Base-by-base conservation (phyloP, 2,888 invertebrate genomes). In the Erannis defoliaria region DNA sequence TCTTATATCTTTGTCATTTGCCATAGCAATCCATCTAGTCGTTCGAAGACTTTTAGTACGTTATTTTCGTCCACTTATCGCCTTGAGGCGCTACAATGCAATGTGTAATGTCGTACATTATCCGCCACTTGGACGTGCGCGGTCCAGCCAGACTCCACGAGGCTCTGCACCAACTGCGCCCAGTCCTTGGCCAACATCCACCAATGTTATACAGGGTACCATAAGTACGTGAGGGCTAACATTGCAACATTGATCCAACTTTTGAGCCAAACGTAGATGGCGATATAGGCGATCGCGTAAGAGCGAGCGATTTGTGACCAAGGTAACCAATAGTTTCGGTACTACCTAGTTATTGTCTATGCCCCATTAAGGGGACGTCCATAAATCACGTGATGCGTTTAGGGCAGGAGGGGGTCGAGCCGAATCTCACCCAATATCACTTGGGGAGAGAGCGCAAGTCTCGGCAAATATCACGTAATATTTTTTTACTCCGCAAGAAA, bases 131-230 rank as follows among this genome's bases (percentile, higher is more conserved):
- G 96, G 83, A 96, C 95, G 94, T 95, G 96, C 94, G 96, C 96
- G 91, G 96, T 95, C 94, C 96, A 96, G 93, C 96, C 96, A 83
- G 96, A 96, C 94, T 96, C 96, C 94, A 96, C 95, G 90, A 96
- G 95, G 93, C 96, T 96, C 94, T 96, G 96, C 93, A 96, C 96
- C 94, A 96, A 93, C 94, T 96, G 96, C 94, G 96, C 96, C 96
- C 96, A 96, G 94, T 96, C 96, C 96, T 96, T 94, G 81, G 84
- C 82, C 88, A 89, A 90, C 90, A 89, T 88, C 90, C 88, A 89
- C 86, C 86, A 85, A 89, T 81, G 86, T 90, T 88, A 90, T 84
- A 87, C 78, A 78, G 78, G 78, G 76, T 80, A 82, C 74, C 69
- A 74, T 67, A 73, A 23, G 26, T 0, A 14, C 21, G 29, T 40